phyloP scores from a whole-genome alignment of 2,113 vertebrate genomes.

The Apaloderma vittatum region DNA sequence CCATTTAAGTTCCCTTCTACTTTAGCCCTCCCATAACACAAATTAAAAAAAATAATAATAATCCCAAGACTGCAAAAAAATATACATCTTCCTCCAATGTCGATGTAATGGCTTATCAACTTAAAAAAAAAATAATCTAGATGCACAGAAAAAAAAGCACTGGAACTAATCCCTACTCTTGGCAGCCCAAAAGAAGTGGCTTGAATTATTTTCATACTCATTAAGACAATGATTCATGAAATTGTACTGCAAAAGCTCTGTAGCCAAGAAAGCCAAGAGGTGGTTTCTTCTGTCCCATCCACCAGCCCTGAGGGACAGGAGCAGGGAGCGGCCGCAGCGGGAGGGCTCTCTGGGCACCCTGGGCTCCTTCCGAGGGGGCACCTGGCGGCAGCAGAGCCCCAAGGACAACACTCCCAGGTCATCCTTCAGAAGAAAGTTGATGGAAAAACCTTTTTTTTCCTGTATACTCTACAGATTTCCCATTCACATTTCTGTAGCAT shows the following conservation, averaged over 20 bases:
- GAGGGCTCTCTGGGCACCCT: accelerated
- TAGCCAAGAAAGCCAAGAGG: neutral
- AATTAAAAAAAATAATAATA: neutral
- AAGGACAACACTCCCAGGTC: neutral
- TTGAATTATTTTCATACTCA: neutral
- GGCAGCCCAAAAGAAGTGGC: neutral
- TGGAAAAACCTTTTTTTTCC: neutral
- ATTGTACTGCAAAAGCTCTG: neutral
- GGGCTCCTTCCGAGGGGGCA: neutral
- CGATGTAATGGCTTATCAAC: neutral
- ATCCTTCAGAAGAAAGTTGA: neutral
- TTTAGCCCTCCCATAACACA: neutral
- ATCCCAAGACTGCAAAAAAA: neutral
- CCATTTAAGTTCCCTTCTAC: neutral
- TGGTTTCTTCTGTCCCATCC: neutral
- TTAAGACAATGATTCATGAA: neutral
- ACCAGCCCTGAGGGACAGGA: accelerated
- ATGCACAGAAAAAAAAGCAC: neutral
- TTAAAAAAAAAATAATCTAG: neutral
- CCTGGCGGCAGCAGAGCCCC: neutral
- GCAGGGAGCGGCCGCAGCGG: neutral
- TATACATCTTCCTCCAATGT: neutral
- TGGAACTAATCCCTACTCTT: neutral
- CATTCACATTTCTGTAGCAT: neutral
- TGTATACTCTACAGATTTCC: neutral